Percentiles rank a stretch among this genome's conserved stretches.
phyloP scores from a whole-genome alignment of 2,888 invertebrate genomes.

The Amiota minor region DNA sequence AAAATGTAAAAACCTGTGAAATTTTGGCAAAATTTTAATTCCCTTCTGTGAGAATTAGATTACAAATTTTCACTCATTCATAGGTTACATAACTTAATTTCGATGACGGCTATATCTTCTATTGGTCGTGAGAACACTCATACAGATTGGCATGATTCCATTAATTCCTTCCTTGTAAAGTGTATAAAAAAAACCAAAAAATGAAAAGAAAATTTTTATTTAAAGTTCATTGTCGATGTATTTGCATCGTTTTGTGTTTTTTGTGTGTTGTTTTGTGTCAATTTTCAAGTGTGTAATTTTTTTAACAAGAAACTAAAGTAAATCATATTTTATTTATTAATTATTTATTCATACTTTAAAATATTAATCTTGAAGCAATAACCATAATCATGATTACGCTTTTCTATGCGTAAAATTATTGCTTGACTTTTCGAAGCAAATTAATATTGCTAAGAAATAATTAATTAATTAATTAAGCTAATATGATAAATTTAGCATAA shows the following conservation, averaged over 20 bases:
- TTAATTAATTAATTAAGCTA: slow-evolving; percentile 13
- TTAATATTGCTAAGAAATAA: slow-evolving; percentile 10
- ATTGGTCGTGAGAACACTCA: too few relatives aligned
- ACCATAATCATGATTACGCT: slow-evolving; percentile 1
- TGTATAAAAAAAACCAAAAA: not conserved
- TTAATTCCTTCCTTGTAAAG: too few relatives aligned
- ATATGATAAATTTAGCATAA: slow-evolving; percentile 10
- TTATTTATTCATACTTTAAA: slow-evolving; percentile 22
- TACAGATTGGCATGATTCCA: too few relatives aligned
- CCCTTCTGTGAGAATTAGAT: too few relatives aligned
- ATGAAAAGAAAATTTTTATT: slow-evolving; percentile 14
- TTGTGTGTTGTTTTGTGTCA: slow-evolving; percentile 38
- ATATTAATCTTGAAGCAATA: slow-evolving; percentile 31
- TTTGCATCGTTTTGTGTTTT: slow-evolving; percentile 47
- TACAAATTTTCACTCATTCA: too few relatives aligned
- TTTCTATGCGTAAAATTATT: slow-evolving; percentile 1
- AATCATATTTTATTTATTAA: slow-evolving; percentile 32
- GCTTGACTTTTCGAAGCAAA: not conserved
- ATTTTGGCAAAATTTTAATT: too few relatives aligned
- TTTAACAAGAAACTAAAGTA: slow-evolving; percentile 14
- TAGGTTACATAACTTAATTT: too few relatives aligned
- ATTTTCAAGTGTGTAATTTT: slow-evolving; percentile 41
- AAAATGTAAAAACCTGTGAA: not conserved
- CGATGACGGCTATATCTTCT: not conserved
- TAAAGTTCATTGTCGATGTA: slow-evolving; percentile 30